Evolutionary conservation across 2,113 vertebrate genomes (phyloP), one percentile per base, ranked within the genome.

Genomic region (Epinephelus cyanopodus): DNA sequence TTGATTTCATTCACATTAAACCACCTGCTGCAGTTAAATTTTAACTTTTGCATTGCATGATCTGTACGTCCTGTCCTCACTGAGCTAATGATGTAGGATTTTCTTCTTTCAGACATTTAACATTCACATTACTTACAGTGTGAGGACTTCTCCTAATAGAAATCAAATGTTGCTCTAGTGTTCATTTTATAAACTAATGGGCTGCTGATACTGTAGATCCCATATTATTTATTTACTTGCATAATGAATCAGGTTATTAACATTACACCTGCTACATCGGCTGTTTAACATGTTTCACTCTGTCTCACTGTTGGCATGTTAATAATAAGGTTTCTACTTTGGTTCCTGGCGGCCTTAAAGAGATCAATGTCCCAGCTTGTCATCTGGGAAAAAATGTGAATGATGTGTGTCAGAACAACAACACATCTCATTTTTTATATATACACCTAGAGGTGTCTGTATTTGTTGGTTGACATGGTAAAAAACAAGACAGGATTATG

Each of bases 31-130:
- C 81, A 69, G 92, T 93, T 94, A 10, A 62, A 54, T 37, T 88
- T 74, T 68, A 92, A 93, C 54, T 14, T 69, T 56, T 39, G 37
- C 61, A 0, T 27, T 94, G 96, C 95, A 96, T 96, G 95, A 72
- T 7, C 45, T 88, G 37, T 42, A 60, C n/a, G 42, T 67, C 64
- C 23, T 37, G 47, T 72, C 56, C 14, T 42, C 5, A 57, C 29
- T 21, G 11, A 79, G 60, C 52, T 68, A 62, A 62, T 47, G 23
- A n/a, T 1, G 42, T 45, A 45, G 42, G 29, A 48, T 42, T 73
- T 92, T 90, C 94, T 92, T 93, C 92, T 92, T 90, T 91, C 80
- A 87, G 72, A 66, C 77, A 76, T 82, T 45, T 83, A 56, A 58
- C 19, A 60, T 54, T 47, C 47, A 50, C 42, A 57, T 45, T 2